Evolutionary conservation across 2,888 invertebrate genomes (phyloP), one percentile per base, ranked within the genome.

Genomic region (Scelioninae gen. 1): DNA sequence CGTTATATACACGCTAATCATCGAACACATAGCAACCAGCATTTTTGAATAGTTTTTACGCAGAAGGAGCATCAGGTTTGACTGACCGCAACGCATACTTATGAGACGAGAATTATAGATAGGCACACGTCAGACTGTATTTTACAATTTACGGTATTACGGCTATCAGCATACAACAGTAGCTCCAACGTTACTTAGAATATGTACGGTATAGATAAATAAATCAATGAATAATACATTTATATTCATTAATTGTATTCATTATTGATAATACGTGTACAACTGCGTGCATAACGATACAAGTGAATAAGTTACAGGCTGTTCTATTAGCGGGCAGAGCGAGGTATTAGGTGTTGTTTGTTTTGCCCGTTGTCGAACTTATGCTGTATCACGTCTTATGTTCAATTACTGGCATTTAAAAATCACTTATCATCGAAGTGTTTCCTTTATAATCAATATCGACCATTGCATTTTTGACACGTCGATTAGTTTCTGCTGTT

Each of bases 1-100:
- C 76, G 81, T 85, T 83, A 23, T 23, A 23, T 23, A 80, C 80
- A 69, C 77, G 77, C 77, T 62, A 68, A 71, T 71, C 77, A 78
- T 63, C 77, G 77, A 78, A 69, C 23, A 40, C 32, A 74, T 55
- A 55, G 55, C 51, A 16, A 16, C 68, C 29, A 16, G 45, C 66
- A 77, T 77, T 66, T 72, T 63, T 49, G 82, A 82, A 60, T 77
- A 72, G 82, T 82, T 82, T 72, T 81, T 75, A 63, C 69, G 69
- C 58, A 71, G 69, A 53, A 66, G 66, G 47, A 74, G 68, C 40
- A 53, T 62, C 55, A 15, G 45, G 43, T 43, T 72, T 53, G 53
- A 62, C 62, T 63, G 62, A 53, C n/a, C 45, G 51, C 55, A 63
- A 74, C 63, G 72, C 51, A 65, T 68, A 71, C 71, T 71, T 60